A percentile compares a stretch with the other conserved stretches of the same genome.
Evolutionary conservation across 2,888 invertebrate genomes (phyloP).

Genomic region (Asteroscopus sphinx): DNA sequence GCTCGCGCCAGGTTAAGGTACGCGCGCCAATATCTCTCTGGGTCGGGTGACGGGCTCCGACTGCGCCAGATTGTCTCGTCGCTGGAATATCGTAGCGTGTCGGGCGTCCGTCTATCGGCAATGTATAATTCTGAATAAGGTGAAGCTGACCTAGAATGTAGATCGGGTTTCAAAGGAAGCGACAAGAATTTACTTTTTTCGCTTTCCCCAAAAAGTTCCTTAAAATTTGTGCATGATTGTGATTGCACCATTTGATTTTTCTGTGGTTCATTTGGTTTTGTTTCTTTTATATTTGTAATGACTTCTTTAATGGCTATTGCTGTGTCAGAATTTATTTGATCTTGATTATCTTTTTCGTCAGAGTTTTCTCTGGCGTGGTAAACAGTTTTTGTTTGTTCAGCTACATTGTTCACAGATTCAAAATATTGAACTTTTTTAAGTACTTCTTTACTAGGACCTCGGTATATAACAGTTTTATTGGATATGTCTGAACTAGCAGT

Average conservation of each 20-base stretch:
- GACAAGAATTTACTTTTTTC: conserved; percentile 90
- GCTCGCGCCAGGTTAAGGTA: conserved; percentile 93
- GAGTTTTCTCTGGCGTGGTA: conserved; percentile 89
- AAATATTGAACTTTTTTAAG: conserved; percentile 94
- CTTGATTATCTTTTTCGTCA: conserved; percentile 81
- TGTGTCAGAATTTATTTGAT: conserved; percentile 49
- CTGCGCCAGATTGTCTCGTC: conserved; percentile 92
- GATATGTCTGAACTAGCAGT: conserved; percentile 93
- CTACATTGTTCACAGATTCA: conserved; percentile 91
- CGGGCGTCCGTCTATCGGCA: conserved; percentile 84
- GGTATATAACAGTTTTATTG: conserved; percentile 92
- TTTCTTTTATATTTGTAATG: conserved; percentile 58
- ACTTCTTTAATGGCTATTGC: conserved; percentile 27
- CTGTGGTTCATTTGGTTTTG: conserved; percentile 63
- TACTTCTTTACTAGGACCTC: conserved; percentile 91
- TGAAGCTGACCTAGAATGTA: conserved; percentile 86
- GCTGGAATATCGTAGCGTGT: conserved; percentile 90
- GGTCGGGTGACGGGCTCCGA: conserved; percentile 93
- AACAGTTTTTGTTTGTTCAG: conserved; percentile 83
- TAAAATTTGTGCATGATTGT: conserved; percentile 93
- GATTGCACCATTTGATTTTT: conserved; percentile 87
- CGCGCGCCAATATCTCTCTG: conserved; percentile 92
- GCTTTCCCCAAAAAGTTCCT: conserved; percentile 95
- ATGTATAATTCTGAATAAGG: conserved; percentile 86
- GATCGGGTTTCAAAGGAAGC: conserved; percentile 83